Evolutionary conservation across 1,140 invertebrate species (phyloP), one percentile per base, ranked within the genome.

Genomic region (Eupeodes corollae): DNA sequence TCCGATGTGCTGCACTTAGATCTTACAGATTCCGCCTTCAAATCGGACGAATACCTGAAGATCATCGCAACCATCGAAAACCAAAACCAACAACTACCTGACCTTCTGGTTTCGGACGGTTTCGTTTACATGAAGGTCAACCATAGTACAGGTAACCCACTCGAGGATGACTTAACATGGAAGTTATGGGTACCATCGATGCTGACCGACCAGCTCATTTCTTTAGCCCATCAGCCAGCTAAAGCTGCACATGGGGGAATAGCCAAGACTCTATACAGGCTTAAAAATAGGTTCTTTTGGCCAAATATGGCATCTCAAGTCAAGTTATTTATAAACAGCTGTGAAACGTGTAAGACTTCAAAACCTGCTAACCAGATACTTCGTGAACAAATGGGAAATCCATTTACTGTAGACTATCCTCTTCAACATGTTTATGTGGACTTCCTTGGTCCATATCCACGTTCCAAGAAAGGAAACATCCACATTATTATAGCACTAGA

Each of bases 261-360:
- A 18, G 38, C 38, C 16, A 40, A 40, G 16, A 10, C 9, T 16
- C 14, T 40, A 10, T 11, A 40, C 16, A 34, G 30, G 32, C 15
- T 35, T 18, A 42, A 41, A 42, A 33, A 41, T 26, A 42, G 42
- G 14, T 47, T 42, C 13, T 47, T 41, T 39, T 47, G 39, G 46
- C 30, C 46, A 5, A 42, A 41, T n/a, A 39, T 47, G 46, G 39
- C 42, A 9, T 16, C 14, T 3, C 14, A 33, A 3, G 26, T 47
- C 18, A 35, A 39, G 13, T 33, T 9, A 8, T 47, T 41, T 18
- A 47, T 33, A 15, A 18, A 21, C 30, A 18, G 16, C 12, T 49
- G 42, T 13, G 32, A 45, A 5, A 19, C 44, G 38, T 49, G 47
- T 40, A 33, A 19, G 21, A 49, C 47, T 8, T 49, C 12, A 13